These are phyloP conservation scores for Frankliniella fusca DNA, from an alignment of 2,888 invertebrate species.

Conservation along the genomic window DNA sequence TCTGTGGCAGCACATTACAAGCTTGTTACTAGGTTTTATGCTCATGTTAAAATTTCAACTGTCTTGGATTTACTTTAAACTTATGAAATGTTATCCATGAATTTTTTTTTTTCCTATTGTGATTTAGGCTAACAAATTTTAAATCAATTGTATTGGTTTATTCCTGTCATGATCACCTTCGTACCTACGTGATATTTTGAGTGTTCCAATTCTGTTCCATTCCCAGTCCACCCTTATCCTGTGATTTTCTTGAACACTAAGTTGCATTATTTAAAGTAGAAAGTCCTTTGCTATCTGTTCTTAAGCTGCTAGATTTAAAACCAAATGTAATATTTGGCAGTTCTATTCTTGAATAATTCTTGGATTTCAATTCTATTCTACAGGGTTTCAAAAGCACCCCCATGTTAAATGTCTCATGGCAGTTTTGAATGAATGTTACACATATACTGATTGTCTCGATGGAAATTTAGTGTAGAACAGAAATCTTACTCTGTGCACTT, in stretches of 20 bases:
- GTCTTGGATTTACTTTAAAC: neutral
- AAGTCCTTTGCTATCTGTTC: neutral
- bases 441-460: too few species aligned
- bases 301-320: neutral
- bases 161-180: slow-evolving; percentile 3
- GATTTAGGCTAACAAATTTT: neutral
- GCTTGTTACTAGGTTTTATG: neutral
- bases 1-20: neutral
- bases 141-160: neutral
- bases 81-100: neutral
- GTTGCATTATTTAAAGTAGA: neutral
- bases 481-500: too few species aligned
- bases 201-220: neutral
- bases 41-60: neutral
- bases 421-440: too few species aligned
- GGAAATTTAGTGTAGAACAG: too few species aligned
- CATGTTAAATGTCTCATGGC: neutral
- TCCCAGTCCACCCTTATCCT: neutral
- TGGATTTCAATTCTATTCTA: neutral
- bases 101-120: neutral
- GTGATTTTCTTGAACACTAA: neutral
- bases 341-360: neutral
- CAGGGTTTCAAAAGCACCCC: neutral
- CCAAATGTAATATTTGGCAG: neutral
- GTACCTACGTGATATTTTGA: neutral